Conservation (phyloP, 2,888 invertebrate species). For the Apocheima hispidaria region DNA sequence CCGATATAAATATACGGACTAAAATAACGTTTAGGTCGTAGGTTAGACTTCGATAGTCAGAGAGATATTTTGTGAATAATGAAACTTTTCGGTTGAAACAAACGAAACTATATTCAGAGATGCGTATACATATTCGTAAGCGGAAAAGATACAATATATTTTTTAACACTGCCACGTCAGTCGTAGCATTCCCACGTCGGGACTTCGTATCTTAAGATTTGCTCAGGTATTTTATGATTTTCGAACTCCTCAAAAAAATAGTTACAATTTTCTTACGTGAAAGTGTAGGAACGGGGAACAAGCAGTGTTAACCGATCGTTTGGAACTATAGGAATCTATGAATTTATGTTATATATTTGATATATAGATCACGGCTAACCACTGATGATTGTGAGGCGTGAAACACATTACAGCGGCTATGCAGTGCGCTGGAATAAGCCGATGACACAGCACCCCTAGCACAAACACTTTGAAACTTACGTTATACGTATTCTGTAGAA, state of each 20-base stretch:
- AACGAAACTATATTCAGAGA: conserved; percentile 65
- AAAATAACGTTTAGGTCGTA: conserved; percentile 36
- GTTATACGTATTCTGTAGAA: no score
- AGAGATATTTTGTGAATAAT: conserved; percentile 77
- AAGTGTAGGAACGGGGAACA: conserved; percentile 55
- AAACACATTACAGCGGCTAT: conserved; percentile 75
- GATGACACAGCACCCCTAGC: conserved; percentile 15
- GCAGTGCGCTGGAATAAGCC: conserved; percentile 22
- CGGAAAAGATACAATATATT: conserved; percentile 71
- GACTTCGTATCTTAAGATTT: conserved; percentile 48
- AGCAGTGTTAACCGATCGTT: conserved; percentile 30
- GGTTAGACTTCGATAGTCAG: conserved; percentile 32
- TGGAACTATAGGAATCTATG: conserved; percentile 27
- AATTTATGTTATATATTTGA: conserved; percentile 44
- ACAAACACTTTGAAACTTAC: no score
- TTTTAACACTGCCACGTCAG: conserved; percentile 81
- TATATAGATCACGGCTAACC: conserved; percentile 44
- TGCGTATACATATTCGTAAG: conserved; percentile 56
- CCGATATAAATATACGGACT: conserved; percentile 27
- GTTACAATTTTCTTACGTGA: conserved; percentile 13
- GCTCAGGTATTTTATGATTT: conserved; percentile 51
- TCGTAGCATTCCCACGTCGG: conserved; percentile 52
- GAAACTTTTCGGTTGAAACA: conserved; percentile 40
- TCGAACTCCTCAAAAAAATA: conserved; percentile 1
- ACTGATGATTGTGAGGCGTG: conserved; percentile 68